Evolutionary conservation across 2,797 vertebrate species (phyloP).

Genomic region (Argya squamiceps): DNA sequence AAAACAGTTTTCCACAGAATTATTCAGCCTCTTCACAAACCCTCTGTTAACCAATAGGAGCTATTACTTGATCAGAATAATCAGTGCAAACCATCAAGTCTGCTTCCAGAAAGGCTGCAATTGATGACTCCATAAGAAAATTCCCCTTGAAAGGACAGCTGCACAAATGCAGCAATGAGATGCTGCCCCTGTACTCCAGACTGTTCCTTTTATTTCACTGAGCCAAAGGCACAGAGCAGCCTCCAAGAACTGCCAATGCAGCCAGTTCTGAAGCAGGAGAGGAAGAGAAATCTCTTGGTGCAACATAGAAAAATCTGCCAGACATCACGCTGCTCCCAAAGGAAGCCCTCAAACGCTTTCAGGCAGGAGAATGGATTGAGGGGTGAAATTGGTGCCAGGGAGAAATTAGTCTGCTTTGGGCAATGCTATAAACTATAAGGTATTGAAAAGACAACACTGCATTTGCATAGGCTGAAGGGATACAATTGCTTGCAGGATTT

Average conservation of each 20-base stretch:
- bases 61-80: conserved; percentile 12
- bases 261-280: not conserved
- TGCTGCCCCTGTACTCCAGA: not conserved
- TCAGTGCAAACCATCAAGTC: not conserved
- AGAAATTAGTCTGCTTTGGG: not conserved
- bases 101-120: not conserved
- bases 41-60: not conserved
- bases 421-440: not conserved
- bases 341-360: not conserved
- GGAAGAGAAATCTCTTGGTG: not conserved
- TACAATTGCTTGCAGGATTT: not conserved
- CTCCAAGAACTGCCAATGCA: not conserved
- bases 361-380: not conserved
- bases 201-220: not conserved
- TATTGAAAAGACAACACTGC: not conserved
- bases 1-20: conserved; percentile 13
- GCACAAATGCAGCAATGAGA: not conserved
- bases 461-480: not conserved
- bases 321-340: not conserved
- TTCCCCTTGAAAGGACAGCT: conserved; percentile 18
- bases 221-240: not conserved
- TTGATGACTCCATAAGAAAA: not conserved
- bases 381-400: not conserved
- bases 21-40: conserved; percentile 14
- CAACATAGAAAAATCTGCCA: not conserved